Evolutionary conservation across 2,797 vertebrate genomes (phyloP), one percentile per base, ranked within the genome.

Genomic region (Tauraco hartlaubi): DNA sequence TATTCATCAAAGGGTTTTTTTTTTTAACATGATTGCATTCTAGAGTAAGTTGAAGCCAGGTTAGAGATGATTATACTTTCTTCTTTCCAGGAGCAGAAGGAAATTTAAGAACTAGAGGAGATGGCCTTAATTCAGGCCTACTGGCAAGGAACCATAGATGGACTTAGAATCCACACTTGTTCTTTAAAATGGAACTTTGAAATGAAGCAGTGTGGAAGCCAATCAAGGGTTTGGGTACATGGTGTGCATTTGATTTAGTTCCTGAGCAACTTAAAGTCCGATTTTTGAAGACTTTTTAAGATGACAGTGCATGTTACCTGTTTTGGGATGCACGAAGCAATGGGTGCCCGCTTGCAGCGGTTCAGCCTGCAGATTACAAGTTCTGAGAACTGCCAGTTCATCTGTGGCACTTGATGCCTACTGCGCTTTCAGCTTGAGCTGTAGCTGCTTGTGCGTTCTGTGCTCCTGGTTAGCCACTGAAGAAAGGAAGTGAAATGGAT

Each of bases 151-250:
- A 33, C 9, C 7, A 16, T 12, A 39, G 25, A 15, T 29, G 15
- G 8, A 4, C 12, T 58, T 28, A 5, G 0, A 7, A 35, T 77
- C 25, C 9, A 5, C 8, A 5, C 9, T 55, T 31, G 4, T 5
- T 66, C 37, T 62, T 63, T 39, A 35, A 73, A 80, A 75, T 14
- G 9, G 22, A 39, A 72, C 44, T 43, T 66, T 26, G 14, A 55
- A 33, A 21, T 37, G 28, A 61, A 59, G 29, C 11, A 14, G 7
- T 0, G 1, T 46, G 18, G n/a, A 69, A 19, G 13, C n/a, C 22
- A 19, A 23, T 56, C 4, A 9, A 41, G 26, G 35, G 12, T n/a
- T 61, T 74, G 23, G 9, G 37, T 6, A 19, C 3, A 1, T 25
- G 17, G 23, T 26, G 8, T 25, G 55, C 11, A 2, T 68, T 54